Evolutionary conservation across 1,140 invertebrate species (phyloP), one percentile per base, ranked within the genome.

Genomic region (Arctopsyche grandis): DNA sequence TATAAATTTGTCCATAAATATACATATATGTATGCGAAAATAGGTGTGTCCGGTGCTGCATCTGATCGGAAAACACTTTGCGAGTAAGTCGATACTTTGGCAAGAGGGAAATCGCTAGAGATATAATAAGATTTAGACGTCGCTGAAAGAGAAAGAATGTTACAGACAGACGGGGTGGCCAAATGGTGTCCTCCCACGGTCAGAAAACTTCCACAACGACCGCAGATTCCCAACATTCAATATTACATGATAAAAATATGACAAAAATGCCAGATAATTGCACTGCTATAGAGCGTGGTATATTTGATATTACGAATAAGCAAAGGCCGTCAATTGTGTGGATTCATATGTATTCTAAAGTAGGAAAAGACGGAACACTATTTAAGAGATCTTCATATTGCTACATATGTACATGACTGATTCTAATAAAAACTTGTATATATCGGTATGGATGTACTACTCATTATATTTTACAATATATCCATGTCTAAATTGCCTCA

Each of bases 71-170:
- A 79, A 81, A 81, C 78, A 81, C 80, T 81, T 79, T 81, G 38
- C 74, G 78, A 79, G 63, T 77, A 79, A 79, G 80, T 56, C 80
- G 80, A 79, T 81, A 81, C 77, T 81, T 77, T 76, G 43, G 22
- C 9, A 70, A 63, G 77, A 81, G 77, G 75, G 75, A 79, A 79
- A 79, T 77, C 52, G 74, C 29, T 22, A 38, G 74, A 74, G 48
- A 63, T 77, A 78, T 79, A 81, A 81, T 81, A 81, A 81, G 80
- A 81, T 81, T 79, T 75, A 63, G 80, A 76, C 58, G 73, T 74
- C 43, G 78, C 44, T 43, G 80, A 58, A 46, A 79, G 75, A 77
- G 74, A 78, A 78, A 78, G 69, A 78, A 73, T 69, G 69, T 56
- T 60, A 29, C 22, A 75, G 63, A 43, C 16, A 66, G 46, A 63